Percentiles rank a stretch among this genome's conserved stretches.
These are phyloP conservation scores for Panagrolaimus sp. DNA, from an alignment of 1,140 invertebrate genomes.

Conservation along the genomic window DNA sequence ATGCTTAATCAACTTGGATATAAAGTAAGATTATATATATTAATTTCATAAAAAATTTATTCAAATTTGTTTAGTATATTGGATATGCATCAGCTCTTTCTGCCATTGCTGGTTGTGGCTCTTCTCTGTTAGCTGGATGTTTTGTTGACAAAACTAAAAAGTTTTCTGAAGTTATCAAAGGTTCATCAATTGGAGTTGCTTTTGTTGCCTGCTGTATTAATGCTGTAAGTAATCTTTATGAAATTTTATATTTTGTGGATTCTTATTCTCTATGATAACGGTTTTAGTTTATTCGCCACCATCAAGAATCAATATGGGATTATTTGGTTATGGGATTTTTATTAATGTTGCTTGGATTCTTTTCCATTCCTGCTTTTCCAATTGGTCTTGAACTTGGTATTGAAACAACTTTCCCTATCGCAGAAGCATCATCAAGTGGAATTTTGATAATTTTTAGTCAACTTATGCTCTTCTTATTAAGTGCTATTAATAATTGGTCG, in stretches of 20 bases:
- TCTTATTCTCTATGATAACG: neutral
- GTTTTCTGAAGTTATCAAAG: constrained; percentile 49
- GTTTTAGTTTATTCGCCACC: constrained; percentile 42
- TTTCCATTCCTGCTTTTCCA: constrained; percentile 47
- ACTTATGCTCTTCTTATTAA: constrained; percentile 16
- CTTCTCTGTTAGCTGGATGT: constrained; percentile 35
- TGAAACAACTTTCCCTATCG: constrained; percentile 47
- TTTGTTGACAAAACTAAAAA: constrained; percentile 40
- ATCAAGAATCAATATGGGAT: constrained; percentile 19
- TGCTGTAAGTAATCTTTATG: constrained; percentile 27
- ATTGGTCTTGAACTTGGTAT: constrained; percentile 46
- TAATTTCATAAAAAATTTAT: neutral
- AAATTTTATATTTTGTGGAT: neutral
- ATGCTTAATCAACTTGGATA: constrained; percentile 36
- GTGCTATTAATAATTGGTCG: neutral
- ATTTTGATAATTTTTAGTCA: constrained; percentile 47
- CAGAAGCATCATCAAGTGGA: constrained; percentile 32
- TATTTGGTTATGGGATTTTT: constrained; percentile 28
- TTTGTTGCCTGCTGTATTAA: constrained; percentile 33
- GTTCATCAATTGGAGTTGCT: constrained; percentile 42
- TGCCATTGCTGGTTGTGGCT: constrained; percentile 36
- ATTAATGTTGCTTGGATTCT: constrained; percentile 37
- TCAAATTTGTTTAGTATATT: constrained; percentile 24
- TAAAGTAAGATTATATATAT: constrained; percentile 29
- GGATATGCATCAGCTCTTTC: constrained; percentile 40